A percentile compares a stretch with the other conserved stretches of the same genome.
Conservation (phyloP, 2,888 invertebrate species). For the Drosophila formosana region DNA sequence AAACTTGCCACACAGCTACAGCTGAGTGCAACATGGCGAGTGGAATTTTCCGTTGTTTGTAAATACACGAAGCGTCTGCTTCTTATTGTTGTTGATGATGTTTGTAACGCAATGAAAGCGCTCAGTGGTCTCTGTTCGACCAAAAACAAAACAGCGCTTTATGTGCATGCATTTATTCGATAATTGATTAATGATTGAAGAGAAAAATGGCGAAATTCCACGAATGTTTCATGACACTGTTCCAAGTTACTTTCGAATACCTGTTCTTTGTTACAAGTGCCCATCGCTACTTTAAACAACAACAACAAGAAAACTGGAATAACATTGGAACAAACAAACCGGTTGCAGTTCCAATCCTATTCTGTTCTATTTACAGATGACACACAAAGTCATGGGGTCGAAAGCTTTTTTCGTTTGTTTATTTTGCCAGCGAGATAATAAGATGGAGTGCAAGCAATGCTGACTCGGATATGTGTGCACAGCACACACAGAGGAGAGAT, state of each 20-base stretch:
- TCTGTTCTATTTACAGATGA: slow-evolving; percentile 15
- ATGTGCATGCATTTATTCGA: too few relatives aligned
- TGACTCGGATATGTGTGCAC: slow-evolving; percentile 30
- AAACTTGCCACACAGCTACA: slow-evolving; percentile 59
- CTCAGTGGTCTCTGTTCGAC: slow-evolving; percentile 5
- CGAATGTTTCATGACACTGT: not conserved
- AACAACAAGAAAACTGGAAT: not conserved
- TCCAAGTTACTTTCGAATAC: not conserved
- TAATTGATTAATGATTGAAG: too few relatives aligned
- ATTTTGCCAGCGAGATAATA: slow-evolving; percentile 54
- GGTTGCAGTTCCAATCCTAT: slow-evolving; percentile 9
- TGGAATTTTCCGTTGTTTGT: slow-evolving; percentile 75
- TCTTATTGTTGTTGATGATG: slow-evolving; percentile 6
- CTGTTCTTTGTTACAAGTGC: not conserved
- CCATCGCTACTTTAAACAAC: not conserved
- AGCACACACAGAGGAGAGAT: slow-evolving; percentile 24
- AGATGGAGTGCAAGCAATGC: slow-evolving; percentile 41
- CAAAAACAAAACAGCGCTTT: slow-evolving; percentile 8
- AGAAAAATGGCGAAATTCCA: too few relatives aligned
- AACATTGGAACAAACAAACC: slow-evolving; percentile 29
- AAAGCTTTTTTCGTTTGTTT: slow-evolving; percentile 24
- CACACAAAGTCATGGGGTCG: slow-evolving; percentile 39
- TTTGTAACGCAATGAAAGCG: slow-evolving; percentile 52
- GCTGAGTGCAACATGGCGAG: slow-evolving; percentile 55
- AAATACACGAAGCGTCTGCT: slow-evolving; percentile 30